phyloP scores from a whole-genome alignment of 2,113 vertebrate species.

The Petroica traversi region DNA sequence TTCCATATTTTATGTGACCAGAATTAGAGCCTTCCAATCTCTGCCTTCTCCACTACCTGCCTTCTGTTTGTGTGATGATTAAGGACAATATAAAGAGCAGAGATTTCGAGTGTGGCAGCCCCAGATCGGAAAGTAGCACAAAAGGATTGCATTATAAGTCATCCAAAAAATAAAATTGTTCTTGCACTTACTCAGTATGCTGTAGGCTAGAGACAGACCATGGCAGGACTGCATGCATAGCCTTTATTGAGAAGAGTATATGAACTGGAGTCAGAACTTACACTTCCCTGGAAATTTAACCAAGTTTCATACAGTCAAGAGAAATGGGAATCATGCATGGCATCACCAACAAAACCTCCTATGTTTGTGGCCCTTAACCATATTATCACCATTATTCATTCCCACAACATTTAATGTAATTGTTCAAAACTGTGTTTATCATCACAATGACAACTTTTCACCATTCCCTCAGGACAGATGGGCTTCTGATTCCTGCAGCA shows the following conservation, averaged over 20 bases:
- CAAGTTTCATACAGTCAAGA: not conserved
- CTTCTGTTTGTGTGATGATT: not conserved
- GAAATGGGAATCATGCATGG: not conserved
- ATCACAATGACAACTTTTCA: not conserved
- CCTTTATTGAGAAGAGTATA: not conserved
- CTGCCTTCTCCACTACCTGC: not conserved
- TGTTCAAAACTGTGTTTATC: not conserved
- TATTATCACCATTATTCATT: not conserved
- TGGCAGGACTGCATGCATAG: not conserved
- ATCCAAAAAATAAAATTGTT: not conserved
- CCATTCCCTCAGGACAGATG: not conserved
- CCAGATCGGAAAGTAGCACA: not conserved
- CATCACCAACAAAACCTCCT: not conserved
- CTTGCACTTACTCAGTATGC: fast-evolving
- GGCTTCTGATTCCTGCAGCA: not conserved
- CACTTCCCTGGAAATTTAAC: not conserved
- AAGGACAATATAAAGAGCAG: not conserved
- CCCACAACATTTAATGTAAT: not conserved
- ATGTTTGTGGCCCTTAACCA: not conserved
- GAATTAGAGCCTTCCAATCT: not conserved
- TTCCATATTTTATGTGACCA: not conserved
- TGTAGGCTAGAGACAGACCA: not conserved
- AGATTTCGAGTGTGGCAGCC: not conserved
- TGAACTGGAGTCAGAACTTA: not conserved
- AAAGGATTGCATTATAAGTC: not conserved